These are phyloP conservation scores for Aleiodes testaceus DNA, from an alignment of 2,888 invertebrate species.

Conservation along the genomic window DNA sequence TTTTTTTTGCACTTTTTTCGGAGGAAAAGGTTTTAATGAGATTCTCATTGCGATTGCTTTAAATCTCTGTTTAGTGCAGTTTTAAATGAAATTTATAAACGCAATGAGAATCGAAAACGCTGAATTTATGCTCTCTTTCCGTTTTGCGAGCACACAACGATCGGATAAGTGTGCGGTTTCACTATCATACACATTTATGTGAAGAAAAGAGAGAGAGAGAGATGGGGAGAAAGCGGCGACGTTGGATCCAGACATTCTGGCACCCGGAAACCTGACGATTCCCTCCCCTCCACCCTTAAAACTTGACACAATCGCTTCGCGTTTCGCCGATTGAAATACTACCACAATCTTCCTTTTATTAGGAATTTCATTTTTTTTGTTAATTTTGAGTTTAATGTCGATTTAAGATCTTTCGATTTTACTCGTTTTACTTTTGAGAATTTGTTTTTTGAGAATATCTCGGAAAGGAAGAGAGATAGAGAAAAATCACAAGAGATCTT, in stretches of 20 bases:
- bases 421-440: too few species aligned
- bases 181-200: background rate
- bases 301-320: slow-evolving; percentile 39
- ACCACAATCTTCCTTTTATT: slow-evolving; percentile 12
- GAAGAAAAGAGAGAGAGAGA: background rate
- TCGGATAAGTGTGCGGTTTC: slow-evolving; percentile 1
- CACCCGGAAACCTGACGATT: slow-evolving; percentile 48
- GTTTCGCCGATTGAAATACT: slow-evolving; percentile 18
- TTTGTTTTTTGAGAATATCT: too few species aligned
- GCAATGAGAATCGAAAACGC: slow-evolving; percentile 34
- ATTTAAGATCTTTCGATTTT: too few species aligned
- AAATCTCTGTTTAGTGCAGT: slow-evolving; percentile 39
- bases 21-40: too few species aligned
- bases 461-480: too few species aligned
- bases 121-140: slow-evolving; percentile 46
- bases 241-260: slow-evolving; percentile 42
- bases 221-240: slow-evolving; percentile 23
- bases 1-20: too few species aligned
- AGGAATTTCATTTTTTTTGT: background rate
- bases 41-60: slow-evolving; percentile 1
- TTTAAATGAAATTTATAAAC: slow-evolving; percentile 43
- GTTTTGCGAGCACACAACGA: slow-evolving; percentile 21
- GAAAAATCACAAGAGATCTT: too few species aligned
- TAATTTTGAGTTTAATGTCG: background rate
- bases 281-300: slow-evolving; percentile 22